Percentiles rank a stretch among this genome's conserved stretches.
phyloP scores from a whole-genome alignment of 2,888 invertebrate species.

The Leucoptera coffeella region DNA sequence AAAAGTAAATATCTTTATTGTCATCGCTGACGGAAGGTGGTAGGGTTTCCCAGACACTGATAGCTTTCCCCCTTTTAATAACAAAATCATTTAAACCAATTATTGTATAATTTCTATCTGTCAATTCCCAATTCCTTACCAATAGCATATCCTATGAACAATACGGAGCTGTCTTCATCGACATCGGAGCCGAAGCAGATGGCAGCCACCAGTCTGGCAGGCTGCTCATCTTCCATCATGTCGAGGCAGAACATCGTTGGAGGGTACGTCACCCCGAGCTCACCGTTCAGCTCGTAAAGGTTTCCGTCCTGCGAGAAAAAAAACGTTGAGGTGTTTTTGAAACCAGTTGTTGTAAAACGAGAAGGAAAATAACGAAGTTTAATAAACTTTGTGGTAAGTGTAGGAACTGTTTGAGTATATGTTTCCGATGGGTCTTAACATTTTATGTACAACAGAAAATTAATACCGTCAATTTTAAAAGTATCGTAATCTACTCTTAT shows the following conservation, averaged over 20 bases:
- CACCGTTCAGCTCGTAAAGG: conserved; percentile 17
- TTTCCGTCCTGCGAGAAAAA: conserved; percentile 41
- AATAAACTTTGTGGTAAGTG: too few relatives aligned
- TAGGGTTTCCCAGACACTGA: not conserved
- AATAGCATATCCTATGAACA: conserved; percentile 28
- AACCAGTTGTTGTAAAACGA: too few relatives aligned
- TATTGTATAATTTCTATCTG: not conserved
- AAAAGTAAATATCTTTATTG: not conserved
- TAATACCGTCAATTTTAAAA: too few relatives aligned
- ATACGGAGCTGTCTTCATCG: conserved; percentile 16
- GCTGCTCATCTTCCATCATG: conserved; percentile 13
- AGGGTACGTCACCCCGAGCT: conserved; percentile 17
- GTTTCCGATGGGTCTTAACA: too few relatives aligned
- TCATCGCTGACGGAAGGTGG: not conserved
- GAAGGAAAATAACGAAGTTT: too few relatives aligned
- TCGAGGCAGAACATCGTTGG: conserved; percentile 24
- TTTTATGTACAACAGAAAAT: too few relatives aligned
- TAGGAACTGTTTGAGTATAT: too few relatives aligned
- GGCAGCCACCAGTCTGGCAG: conserved; percentile 20
- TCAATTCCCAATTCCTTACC: conserved; percentile 14
- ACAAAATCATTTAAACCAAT: not conserved
- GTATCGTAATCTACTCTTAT: too few relatives aligned
- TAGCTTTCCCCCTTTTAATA: not conserved
- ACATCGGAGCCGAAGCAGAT: conserved; percentile 21
- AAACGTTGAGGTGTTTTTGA: too few relatives aligned